A percentile compares a stretch with the other conserved stretches of the same genome.
Conservation (phyloP, 2,113 vertebrate genomes). For the Cricetomys ansorgei region DNA sequence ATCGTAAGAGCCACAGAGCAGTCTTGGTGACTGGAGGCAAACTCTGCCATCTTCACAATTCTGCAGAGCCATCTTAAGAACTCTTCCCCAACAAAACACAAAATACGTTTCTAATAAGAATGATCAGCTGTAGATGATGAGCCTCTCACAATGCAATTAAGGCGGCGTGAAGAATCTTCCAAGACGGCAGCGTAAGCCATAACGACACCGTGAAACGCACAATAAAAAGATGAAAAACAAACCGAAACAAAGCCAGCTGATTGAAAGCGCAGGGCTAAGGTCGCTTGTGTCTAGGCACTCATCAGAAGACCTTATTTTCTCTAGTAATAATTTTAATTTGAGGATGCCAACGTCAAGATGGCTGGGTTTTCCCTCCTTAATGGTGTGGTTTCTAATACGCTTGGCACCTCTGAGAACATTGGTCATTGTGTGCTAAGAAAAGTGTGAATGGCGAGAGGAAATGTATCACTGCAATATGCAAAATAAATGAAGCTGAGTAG, state of each 20-base stretch:
- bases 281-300: background rate
- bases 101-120: constrained; percentile 40
- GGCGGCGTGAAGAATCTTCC: constrained; percentile 48
- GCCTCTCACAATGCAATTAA: constrained; percentile 64
- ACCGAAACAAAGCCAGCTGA: constrained; percentile 35
- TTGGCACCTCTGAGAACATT: background rate
- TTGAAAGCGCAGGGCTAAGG: background rate
- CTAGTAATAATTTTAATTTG: constrained; percentile 24
- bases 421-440: background rate
- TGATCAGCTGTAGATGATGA: constrained; percentile 30
- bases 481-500: background rate
- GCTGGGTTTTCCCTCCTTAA: background rate
- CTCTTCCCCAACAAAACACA: constrained; percentile 22
- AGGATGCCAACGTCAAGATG: background rate
- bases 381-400: background rate
- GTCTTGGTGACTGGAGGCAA: background rate
- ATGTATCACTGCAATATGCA: background rate
- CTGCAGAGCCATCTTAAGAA: background rate
- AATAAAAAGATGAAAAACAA: constrained; percentile 46
- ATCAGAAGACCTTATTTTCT: constrained; percentile 10
- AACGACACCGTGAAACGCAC: constrained; percentile 13
- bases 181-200: constrained; percentile 45
- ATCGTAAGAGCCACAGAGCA: background rate
- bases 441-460: background rate
- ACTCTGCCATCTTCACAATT: background rate